Conservation (phyloP, 2,888 invertebrate genomes). For the Idaea biselata region DNA sequence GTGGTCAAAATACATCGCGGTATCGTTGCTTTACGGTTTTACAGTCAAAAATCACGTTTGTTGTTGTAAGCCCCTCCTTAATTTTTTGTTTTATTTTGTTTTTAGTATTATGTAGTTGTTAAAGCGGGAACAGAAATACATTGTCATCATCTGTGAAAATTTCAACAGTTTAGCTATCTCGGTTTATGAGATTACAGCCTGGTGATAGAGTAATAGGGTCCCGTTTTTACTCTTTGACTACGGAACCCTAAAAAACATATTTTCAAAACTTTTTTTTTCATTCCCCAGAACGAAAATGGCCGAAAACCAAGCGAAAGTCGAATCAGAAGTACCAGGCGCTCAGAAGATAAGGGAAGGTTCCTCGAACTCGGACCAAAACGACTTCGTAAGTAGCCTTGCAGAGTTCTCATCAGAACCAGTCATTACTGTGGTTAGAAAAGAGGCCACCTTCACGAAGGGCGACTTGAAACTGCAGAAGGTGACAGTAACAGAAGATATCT, state of each 20-base stretch:
- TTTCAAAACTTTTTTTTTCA: constrained; percentile 6
- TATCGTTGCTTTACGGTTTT: too few relatives aligned
- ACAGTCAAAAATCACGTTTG: too few relatives aligned
- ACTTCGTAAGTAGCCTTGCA: constrained; percentile 10
- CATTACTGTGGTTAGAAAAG: constrained; percentile 57
- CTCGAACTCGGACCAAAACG: constrained; percentile 12
- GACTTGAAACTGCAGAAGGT: constrained; percentile 62
- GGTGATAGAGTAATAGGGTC: too few relatives aligned
- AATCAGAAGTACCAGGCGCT: constrained; percentile 55
- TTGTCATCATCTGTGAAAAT: too few relatives aligned
- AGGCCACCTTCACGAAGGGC: constrained; percentile 54
- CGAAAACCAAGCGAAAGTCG: constrained; percentile 36
- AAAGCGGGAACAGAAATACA: neutral
- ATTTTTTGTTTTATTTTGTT: constrained; percentile 3
- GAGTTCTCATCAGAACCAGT: constrained; percentile 48
- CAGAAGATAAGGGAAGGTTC: constrained; percentile 46
- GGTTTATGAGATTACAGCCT: too few relatives aligned
- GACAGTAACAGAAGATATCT: constrained; percentile 60
- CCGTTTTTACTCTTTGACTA: too few relatives aligned
- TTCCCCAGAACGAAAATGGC: constrained; percentile 37
- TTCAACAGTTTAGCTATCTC: too few relatives aligned
- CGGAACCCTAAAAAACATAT: too few relatives aligned
- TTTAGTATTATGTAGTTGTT: too few relatives aligned
- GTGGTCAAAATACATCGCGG: too few relatives aligned
- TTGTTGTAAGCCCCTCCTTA: too few relatives aligned